phyloP scores from a whole-genome alignment of 92 coral and sea anemone genomes.

The Virgularia gustaviana region DNA sequence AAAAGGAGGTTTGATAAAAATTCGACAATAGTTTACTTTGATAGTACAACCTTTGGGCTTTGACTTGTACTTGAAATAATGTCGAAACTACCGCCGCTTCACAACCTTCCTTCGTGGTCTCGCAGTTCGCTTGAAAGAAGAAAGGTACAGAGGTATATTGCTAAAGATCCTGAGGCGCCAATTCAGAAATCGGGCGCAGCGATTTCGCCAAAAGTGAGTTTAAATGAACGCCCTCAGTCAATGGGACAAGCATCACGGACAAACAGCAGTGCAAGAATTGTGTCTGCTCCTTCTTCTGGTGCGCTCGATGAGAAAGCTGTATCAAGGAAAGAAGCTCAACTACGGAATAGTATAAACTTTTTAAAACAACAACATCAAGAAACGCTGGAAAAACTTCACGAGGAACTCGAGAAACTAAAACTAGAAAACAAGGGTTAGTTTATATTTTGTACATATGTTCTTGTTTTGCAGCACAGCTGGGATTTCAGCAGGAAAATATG shows the following conservation, averaged over 20 bases:
- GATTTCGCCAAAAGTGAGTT: slow-evolving; percentile 16
- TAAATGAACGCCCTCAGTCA: slow-evolving; percentile 36
- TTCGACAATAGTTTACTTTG: neutral
- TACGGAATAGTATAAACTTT: slow-evolving; percentile 77
- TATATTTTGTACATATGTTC: neutral
- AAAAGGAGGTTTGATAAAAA: neutral
- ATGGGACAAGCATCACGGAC: slow-evolving; percentile 29
- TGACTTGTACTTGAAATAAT: neutral
- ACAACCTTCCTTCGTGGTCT: slow-evolving; percentile 98
- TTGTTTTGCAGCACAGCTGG: too few species aligned
- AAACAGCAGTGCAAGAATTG: slow-evolving; percentile 57
- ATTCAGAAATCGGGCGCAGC: slow-evolving; percentile 41
- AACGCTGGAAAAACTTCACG: slow-evolving; percentile 71
- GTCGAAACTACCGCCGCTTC: slow-evolving; percentile 87
- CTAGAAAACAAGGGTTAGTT: slow-evolving; percentile 85
- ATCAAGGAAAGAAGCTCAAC: slow-evolving; percentile 56
- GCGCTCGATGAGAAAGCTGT: slow-evolving; percentile 56
- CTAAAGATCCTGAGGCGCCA: slow-evolving; percentile 75
- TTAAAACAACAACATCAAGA: slow-evolving; percentile 77
- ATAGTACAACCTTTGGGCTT: neutral
- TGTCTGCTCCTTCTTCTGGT: slow-evolving; percentile 74
- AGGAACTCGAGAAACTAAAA: slow-evolving; percentile 85
- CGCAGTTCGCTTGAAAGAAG: slow-evolving; percentile 86
- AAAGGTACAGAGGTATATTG: slow-evolving; percentile 72
- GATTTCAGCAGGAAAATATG: too few species aligned